phyloP scores from a whole-genome alignment of 2,113 vertebrate genomes.

The Coptodon rendalli region DNA sequence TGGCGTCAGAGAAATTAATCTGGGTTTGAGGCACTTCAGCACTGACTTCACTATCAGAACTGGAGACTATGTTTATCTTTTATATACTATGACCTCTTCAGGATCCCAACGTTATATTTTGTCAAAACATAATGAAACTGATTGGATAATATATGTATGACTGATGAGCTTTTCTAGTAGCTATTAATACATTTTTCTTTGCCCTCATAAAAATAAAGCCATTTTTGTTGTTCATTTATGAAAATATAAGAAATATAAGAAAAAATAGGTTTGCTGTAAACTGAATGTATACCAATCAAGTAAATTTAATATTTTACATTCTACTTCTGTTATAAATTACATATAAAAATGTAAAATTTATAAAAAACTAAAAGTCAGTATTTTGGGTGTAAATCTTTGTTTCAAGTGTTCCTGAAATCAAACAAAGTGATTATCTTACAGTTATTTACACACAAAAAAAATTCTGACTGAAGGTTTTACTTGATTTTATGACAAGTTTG shows the following conservation, averaged over 20 bases:
- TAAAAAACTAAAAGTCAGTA: background rate
- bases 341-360: background rate
- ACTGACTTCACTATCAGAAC: background rate
- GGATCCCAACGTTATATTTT: background rate
- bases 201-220: background rate
- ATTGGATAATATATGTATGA: background rate
- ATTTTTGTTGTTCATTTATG: background rate
- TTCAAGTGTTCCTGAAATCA: background rate
- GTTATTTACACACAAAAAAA: background rate
- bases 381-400: background rate
- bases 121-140: background rate
- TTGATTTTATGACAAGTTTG: background rate
- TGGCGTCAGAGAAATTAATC: background rate
- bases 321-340: background rate
- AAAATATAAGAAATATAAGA: background rate
- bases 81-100: background rate
- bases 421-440: background rate
- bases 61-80: background rate
- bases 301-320: fast-evolving
- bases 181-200: fast-evolving
- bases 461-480: background rate
- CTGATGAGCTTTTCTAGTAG: background rate
- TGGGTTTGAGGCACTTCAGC: background rate
- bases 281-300: fast-evolving
- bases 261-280: background rate